Base-by-base conservation (phyloP, 2,888 invertebrate species). In the Luperina nickerlii region DNA sequence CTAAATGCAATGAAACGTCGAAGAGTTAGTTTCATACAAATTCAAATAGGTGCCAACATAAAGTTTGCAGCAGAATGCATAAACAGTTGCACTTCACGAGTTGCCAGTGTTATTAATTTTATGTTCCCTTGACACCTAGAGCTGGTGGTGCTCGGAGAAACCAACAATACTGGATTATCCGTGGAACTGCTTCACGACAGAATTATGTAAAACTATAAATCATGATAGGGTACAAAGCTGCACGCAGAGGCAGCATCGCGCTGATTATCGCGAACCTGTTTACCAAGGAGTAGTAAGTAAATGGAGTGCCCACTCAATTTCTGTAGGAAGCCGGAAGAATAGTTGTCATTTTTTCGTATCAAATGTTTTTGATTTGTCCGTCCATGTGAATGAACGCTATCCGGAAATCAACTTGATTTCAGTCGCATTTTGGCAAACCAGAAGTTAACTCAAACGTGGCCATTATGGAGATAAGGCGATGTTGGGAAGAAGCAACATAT, bases 231-330 rank as follows among this genome's bases (percentile, higher is more conserved):
- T 80, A 83, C 81, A 87, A 78, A 78, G 87, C 79, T 82, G 82
- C 87, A 82, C 82, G 81, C 81, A 86, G 85, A 81, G 76, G 87
- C 88, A 84, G 91, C 91, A 90, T 89, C 90, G 90, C 88, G 90
- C 92, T 92, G 94, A 94, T 94, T 92, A 94, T 92, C 91, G 84
- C 89, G 89, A 93, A 94, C 94, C 93, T 90, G 94, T 93, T 93
- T 87, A 67, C 74, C 81, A 68, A 24, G n/a, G 85, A 87, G 66
- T 67, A 13, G 20, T 15, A 38, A 67, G 38, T 15, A 45, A 75
- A 81, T 69, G 72, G 66, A 87, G 68, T 57, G 70, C 3, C 0
- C 63, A 68, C 32, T 24, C 18, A 45, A 42, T 74, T 42, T 54
- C 0, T 62, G 24, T 7, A 15, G 9, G 15, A 15, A n/a, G 18